phyloP scores from a whole-genome alignment of 2,888 invertebrate genomes.

The Phengaris arion region DNA sequence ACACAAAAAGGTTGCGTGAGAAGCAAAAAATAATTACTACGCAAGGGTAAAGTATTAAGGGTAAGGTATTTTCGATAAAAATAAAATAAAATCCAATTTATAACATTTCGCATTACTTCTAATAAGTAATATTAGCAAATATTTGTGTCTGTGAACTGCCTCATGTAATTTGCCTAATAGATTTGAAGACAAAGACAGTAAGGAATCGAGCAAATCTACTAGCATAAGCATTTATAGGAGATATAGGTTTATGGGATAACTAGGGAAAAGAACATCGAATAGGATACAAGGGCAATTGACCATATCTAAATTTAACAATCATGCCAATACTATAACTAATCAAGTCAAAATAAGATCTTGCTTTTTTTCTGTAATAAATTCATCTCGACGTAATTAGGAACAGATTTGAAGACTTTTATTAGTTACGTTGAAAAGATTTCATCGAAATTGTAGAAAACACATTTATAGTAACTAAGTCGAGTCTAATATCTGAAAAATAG shows the following conservation, averaged over 20 bases:
- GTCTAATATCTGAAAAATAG: not conserved
- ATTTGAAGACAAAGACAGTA: not conserved
- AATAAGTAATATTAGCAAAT: not conserved
- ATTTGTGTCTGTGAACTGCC: not conserved
- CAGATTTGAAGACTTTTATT: not conserved
- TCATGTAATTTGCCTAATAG: constrained; percentile 14
- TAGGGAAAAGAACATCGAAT: not conserved
- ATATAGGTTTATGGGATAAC: constrained; percentile 1
- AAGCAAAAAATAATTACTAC: constrained; percentile 11
- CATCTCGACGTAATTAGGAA: no score
- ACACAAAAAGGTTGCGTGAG: constrained; percentile 1
- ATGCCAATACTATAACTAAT: not conserved
- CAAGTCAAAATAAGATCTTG: not conserved
- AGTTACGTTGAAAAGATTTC: not conserved
- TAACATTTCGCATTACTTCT: not conserved
- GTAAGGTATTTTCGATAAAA: not conserved
- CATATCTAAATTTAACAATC: constrained; percentile 3
- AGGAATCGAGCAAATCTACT: constrained; percentile 18
- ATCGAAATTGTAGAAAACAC: not conserved
- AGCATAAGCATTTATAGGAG: constrained; percentile 3
- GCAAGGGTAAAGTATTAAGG: constrained; percentile 4
- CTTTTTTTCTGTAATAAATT: not conserved
- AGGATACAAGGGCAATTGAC: not conserved
- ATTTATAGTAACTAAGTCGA: not conserved
- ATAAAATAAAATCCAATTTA: constrained; percentile 5